A percentile compares a stretch with the other conserved stretches of the same genome.
These are phyloP conservation scores for Turritopsis rubra DNA, from an alignment of 30 jellyfish, hydroid and myxozoan genomes.

Conservation along the genomic window DNA sequence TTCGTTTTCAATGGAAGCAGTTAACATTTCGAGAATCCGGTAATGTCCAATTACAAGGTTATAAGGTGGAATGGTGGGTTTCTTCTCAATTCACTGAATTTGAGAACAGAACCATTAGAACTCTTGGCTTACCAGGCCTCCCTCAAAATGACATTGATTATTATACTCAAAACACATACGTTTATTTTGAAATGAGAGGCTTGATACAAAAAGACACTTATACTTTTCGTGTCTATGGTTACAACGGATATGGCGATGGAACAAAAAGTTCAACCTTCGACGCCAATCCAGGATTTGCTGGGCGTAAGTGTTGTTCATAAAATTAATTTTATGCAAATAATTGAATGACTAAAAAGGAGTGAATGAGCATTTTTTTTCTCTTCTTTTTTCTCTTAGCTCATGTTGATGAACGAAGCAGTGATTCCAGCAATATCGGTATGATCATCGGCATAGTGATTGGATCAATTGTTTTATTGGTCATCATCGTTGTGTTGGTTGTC, in stretches of 20 bases:
- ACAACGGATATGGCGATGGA: slow-evolving; percentile 11
- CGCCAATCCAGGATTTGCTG: neutral
- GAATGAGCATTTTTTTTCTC: neutral
- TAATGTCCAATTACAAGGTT: neutral
- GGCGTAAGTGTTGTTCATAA: neutral
- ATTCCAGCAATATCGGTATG: neutral
- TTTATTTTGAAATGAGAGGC: neutral
- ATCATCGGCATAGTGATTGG: slow-evolving; percentile 22
- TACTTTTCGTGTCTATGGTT: neutral
- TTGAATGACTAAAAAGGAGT: neutral
- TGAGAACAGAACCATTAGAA: neutral
- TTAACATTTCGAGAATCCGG: slow-evolving; percentile 17
- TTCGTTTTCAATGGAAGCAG: slow-evolving; percentile 1
- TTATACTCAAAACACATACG: neutral
- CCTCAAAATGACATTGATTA: neutral
- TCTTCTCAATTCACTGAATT: neutral
- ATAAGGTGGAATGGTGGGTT: slow-evolving; percentile 4
- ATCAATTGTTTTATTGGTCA: neutral
- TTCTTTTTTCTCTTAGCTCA: neutral
- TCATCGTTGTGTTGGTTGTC: slow-evolving; percentile 2
- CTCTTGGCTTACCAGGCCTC: neutral
- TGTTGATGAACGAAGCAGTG: neutral
- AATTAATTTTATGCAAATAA: neutral
- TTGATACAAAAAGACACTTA: neutral
- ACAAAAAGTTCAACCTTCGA: neutral